phyloP scores from a whole-genome alignment of 2,888 invertebrate species.

The Tribolium freemani region DNA sequence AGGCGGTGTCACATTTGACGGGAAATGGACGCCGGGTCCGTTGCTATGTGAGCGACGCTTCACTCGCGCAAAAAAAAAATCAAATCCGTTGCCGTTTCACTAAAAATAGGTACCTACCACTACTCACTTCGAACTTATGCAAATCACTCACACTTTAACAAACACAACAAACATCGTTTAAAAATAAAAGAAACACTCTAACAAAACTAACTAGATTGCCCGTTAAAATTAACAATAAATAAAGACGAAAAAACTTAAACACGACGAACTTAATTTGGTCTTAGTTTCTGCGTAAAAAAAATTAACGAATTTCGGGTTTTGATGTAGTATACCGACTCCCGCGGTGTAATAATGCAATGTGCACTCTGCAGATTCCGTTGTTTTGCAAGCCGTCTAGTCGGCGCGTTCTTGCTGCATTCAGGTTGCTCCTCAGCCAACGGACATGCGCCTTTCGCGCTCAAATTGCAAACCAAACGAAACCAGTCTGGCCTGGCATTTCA shows the following conservation, averaged over 20 bases:
- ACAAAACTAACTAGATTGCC: conserved; percentile 45
- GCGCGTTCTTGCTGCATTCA: conserved; percentile 63
- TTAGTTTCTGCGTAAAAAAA: conserved; percentile 21
- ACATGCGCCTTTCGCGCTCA: conserved; percentile 58
- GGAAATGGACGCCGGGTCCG: conserved; percentile 13
- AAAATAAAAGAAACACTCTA: conserved; percentile 51
- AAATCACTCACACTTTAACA: conserved; percentile 63
- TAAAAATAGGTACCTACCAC: conserved; percentile 59
- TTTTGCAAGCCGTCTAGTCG: conserved; percentile 67
- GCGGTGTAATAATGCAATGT: conserved; percentile 67
- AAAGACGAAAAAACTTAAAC: conserved; percentile 49
- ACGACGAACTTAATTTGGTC: conserved; percentile 51
- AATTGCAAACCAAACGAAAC: conserved; percentile 57
- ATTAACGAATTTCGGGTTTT: conserved; percentile 60
- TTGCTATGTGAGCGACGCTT: conserved; percentile 36
- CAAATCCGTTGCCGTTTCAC: conserved; percentile 4
- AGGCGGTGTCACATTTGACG: not conserved
- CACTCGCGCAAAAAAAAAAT: conserved; percentile 7
- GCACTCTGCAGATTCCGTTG: conserved; percentile 66
- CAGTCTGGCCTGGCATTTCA: conserved; percentile 61
- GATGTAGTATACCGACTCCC: conserved; percentile 67
- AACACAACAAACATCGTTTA: conserved; percentile 67
- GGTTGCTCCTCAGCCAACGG: conserved; percentile 59
- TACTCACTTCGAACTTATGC: conserved; percentile 54
- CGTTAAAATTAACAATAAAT: conserved; percentile 28